A percentile compares a stretch with the other conserved stretches of the same genome.
These are phyloP conservation scores for Cerceris ruficornis DNA, from an alignment of 2,888 invertebrate genomes.

Conservation along the genomic window DNA sequence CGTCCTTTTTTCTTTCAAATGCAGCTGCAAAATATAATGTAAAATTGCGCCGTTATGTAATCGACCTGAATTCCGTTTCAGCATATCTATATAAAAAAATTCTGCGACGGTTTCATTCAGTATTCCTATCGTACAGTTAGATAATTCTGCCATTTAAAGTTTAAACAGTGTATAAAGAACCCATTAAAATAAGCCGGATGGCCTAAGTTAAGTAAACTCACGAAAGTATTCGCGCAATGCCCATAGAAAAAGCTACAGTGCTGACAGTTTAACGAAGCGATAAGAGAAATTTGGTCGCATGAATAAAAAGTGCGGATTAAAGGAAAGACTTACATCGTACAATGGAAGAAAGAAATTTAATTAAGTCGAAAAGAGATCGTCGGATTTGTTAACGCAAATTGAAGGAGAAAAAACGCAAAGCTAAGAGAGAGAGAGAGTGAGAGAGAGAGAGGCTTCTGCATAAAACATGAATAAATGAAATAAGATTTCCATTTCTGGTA, in stretches of 20 bases:
- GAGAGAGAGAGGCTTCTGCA: conserved; percentile 37
- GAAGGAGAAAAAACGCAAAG: conserved; percentile 21
- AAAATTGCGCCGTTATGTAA: not conserved
- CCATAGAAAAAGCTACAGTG: not conserved
- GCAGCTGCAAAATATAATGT: no score
- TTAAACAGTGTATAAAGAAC: not conserved
- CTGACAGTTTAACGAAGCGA: conserved; percentile 33
- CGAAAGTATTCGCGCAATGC: not conserved
- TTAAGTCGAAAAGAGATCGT: conserved; percentile 39
- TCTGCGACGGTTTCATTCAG: not conserved
- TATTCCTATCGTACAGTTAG: not conserved
- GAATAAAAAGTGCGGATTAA: conserved; percentile 44
- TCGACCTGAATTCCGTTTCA: not conserved
- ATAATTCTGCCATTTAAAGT: not conserved
- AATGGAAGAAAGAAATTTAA: conserved; percentile 32
- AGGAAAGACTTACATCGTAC: conserved; percentile 26
- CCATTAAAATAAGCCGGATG: not conserved
- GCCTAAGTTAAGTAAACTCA: not conserved
- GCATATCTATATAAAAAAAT: not conserved
- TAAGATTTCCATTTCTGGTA: conserved; percentile 42
- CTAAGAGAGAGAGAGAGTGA: conserved; percentile 1
- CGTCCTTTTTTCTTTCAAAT: no score
- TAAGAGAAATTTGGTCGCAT: conserved; percentile 34
- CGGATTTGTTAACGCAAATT: conserved; percentile 55
- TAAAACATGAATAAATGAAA: conserved; percentile 49